Evolutionary conservation across 92 coral and sea anemone genomes (phyloP), one percentile per base, ranked within the genome.

Genomic region (Phenganax subtilis): DNA sequence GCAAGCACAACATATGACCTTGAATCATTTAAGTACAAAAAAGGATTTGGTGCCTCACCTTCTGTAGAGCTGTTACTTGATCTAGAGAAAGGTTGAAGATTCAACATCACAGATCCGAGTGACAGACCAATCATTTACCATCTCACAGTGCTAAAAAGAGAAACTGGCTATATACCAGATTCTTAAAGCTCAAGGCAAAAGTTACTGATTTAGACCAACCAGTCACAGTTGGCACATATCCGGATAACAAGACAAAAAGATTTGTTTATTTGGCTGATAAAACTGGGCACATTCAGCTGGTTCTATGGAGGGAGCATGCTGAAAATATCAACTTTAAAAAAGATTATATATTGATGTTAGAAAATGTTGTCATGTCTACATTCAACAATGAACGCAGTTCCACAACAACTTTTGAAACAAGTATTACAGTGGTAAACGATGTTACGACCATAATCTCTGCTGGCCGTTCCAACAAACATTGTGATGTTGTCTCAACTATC

Each of bases 11-110:
- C 84, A 37, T 85, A 85, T 75, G 64, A 2, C n/a, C 54, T 85
- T 57, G 76, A 84, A 76, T 55, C 64, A 51, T 84, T 75, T 75
- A 84, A 84, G 66, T 15, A 64, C 6, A 84, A 84, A 14, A 84
- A 84, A 59, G 71, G 63, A 6, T 84, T 37, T 84, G 76, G 76
- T 27, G 16, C 17, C 7, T 15, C 44, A 20, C 30, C 56, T 25
- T 77, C 71, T 27, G 47, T 76, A 10, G 81, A 77, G 69, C 12
- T 84, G 51, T 44, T 62, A 12, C 2, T 84, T 0, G 87, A 76
- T 25, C 31, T 16, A 4, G 83, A 76, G 0, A 68, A 84, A 84
- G 20, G 10, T 84, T 17, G 1, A 15, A 10, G 56, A 37, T 47
- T 56, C 75, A n/a, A 6, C 30, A 11, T 47, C 84, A 27, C 87